These are phyloP conservation scores for Xyliphius kryptos DNA, from an alignment of 2,113 vertebrate genomes.

Conservation along the genomic window DNA sequence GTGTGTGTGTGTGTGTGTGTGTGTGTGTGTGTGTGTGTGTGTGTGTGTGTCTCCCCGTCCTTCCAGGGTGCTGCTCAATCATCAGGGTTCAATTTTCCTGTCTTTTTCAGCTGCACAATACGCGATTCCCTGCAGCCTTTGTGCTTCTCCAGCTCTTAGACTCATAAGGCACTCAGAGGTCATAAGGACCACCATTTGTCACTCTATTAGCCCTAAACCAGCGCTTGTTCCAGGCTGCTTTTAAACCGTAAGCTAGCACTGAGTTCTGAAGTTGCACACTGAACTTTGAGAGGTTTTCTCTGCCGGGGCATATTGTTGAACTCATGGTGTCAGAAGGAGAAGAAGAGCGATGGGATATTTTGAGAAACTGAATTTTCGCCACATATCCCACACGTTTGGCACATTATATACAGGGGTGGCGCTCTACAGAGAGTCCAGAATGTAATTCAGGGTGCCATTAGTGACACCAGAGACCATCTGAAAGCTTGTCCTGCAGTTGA, in stretches of 20 bases:
- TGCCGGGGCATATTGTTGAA: background rate
- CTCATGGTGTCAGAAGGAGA: background rate
- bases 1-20: too few species aligned
- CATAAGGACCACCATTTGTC: conserved; percentile 38
- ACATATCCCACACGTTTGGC: background rate
- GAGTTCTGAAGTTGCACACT: background rate
- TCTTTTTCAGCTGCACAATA: conserved; percentile 31
- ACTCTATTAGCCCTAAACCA: conserved; percentile 18
- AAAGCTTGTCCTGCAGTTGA: too few species aligned
- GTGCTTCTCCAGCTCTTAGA: conserved; percentile 27
- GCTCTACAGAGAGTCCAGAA: too few species aligned
- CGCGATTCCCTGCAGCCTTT: conserved; percentile 34
- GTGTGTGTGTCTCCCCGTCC: too few species aligned
- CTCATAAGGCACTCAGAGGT: conserved; percentile 40
- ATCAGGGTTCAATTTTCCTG: conserved; percentile 39
- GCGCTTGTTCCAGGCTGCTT: conserved; percentile 11
- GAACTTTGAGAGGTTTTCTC: background rate
- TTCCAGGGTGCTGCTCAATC: conserved; percentile 36
- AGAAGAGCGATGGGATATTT: background rate
- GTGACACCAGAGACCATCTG: too few species aligned
- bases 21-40: too few species aligned
- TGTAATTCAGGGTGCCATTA: too few species aligned
- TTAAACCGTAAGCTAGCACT: background rate
- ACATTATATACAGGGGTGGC: too few species aligned
- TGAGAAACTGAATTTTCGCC: background rate